phyloP scores from a whole-genome alignment of 2,797 vertebrate genomes.

The Carduelis carduelis region DNA sequence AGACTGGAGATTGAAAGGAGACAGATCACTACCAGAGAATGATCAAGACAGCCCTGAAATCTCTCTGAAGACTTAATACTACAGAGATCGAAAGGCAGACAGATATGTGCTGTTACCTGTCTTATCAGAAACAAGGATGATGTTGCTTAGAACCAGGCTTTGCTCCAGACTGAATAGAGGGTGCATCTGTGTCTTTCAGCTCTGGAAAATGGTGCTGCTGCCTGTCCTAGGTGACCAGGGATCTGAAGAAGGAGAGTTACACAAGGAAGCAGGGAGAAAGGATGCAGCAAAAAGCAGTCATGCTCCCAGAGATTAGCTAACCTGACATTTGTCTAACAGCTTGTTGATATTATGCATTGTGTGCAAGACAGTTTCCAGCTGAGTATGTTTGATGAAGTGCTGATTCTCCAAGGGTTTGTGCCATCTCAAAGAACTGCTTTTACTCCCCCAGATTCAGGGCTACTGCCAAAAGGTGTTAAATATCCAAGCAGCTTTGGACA shows the following conservation, averaged over 20 bases:
- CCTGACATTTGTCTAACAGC: background rate
- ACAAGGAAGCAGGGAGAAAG: background rate
- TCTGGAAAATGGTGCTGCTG: background rate
- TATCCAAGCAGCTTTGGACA: constrained; percentile 1
- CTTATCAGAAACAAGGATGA: background rate
- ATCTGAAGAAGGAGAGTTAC: background rate
- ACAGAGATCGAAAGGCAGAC: background rate
- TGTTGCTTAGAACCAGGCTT: background rate
- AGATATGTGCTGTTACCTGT: background rate
- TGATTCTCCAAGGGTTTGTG: background rate
- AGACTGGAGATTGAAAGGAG: background rate
- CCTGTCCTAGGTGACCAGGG: background rate
- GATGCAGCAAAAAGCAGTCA: background rate
- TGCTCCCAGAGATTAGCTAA: background rate
- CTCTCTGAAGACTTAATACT: background rate
- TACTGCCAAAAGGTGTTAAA: background rate
- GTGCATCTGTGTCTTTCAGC: background rate
- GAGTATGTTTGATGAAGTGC: background rate
- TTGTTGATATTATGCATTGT: background rate
- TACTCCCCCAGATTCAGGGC: background rate
- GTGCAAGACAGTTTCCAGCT: background rate
- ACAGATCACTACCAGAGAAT: background rate
- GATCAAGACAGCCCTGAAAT: background rate
- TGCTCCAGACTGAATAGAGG: background rate
- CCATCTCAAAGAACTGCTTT: background rate